Base-by-base conservation (phyloP, 2,888 invertebrate genomes). In the Rhagonycha fulva region DNA sequence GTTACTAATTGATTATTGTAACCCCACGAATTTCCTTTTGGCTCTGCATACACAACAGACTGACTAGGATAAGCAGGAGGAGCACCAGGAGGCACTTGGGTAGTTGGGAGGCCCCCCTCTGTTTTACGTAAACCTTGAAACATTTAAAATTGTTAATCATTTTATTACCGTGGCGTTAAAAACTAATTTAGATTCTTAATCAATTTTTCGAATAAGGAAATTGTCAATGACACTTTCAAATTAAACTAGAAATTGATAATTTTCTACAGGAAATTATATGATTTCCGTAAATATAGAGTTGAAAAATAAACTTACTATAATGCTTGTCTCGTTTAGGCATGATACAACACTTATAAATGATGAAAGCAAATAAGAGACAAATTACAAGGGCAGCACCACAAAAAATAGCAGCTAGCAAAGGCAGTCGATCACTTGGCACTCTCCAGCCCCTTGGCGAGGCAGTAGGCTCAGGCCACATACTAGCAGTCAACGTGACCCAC, bases 271-370 rank as follows among this genome's bases (percentile, higher is more conserved):
- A 72, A 72, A 72, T 72, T 9, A 24, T 24, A 3, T 63, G 66
- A 72, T 72, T 72, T 71, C 71, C 71, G 32, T 10, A 30, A 26
- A n/a, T n/a, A 12, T 26, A 9, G 14, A 62, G 12, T 70, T 14
- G 24, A 66, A 66, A 26, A 14, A 24, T 66, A 19, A 76, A 85
- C 90, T 90, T 88, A 93, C 93, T 91, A 85, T 91, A 91, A 79
- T 92, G 91, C 88, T 92, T 92, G 87, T 92, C 92, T 84, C 92
- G 90, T 80, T 91, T 91, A 83, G 92, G 92, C 91, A 92, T 92
- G 85, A 92, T 90, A 89, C 92, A 92, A 87, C 92, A 93, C 87
- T 92, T 91, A 88, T 92, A 93, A 83, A 92, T 89, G 84, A 93
- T 88, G 85, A 91, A 88, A 81, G 92, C 90, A 85, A 92, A 89